Conservation (phyloP, 2,113 vertebrate species). For the Actinemys pallida region DNA sequence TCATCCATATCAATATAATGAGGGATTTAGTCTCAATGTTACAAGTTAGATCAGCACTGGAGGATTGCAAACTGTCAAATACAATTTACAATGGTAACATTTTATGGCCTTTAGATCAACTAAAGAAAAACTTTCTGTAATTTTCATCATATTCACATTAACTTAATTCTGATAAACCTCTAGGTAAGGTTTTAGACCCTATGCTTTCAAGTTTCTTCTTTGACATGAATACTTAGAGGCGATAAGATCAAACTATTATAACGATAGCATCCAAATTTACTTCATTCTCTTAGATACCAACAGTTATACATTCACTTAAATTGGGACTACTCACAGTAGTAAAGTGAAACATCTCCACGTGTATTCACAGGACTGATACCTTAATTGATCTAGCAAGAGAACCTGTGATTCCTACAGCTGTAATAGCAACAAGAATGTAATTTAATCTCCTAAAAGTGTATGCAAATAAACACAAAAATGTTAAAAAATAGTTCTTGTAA, state of each 20-base stretch:
- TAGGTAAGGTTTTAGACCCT: neutral
- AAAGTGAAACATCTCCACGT: neutral
- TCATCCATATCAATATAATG: constrained; percentile 11
- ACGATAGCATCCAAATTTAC: neutral
- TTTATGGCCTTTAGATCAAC: neutral
- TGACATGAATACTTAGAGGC: neutral
- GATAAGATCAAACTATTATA: neutral
- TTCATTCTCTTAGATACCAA: neutral
- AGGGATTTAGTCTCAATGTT: constrained; percentile 27
- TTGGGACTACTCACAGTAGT: neutral
- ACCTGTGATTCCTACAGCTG: neutral
- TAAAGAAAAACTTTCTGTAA: neutral
- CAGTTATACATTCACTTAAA: neutral
- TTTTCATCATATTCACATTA: neutral
- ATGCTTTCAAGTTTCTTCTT: neutral
- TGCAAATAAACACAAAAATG: neutral
- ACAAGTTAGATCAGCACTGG: constrained; percentile 18
- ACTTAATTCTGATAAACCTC: neutral
- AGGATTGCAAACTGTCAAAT: neutral
- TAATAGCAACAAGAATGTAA: neutral
- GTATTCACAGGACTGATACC: neutral
- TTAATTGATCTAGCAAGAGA: neutral
- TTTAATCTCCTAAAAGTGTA: neutral
- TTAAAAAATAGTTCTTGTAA: neutral
- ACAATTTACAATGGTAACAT: neutral